Base-by-base conservation (phyloP, 2,797 vertebrate species). In the Emydoidea blandingii region DNA sequence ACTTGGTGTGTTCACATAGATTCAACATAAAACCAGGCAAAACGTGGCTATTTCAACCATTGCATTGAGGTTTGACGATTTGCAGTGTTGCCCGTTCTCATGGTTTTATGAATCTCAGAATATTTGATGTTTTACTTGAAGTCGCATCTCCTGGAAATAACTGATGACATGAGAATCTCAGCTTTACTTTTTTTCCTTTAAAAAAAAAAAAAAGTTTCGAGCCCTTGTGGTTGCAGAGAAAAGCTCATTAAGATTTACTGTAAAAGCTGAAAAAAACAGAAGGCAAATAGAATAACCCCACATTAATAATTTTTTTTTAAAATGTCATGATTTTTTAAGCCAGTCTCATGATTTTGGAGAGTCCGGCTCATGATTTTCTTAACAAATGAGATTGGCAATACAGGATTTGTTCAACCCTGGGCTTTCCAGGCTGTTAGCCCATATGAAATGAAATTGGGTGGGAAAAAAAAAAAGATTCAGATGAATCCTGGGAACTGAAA, bases 391-490 rank as follows among this genome's bases (percentile, higher is more conserved):
- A 18, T 47, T 0, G 0, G 31, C 82, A 92, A 90, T 47, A 50
- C 53, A 3, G 37, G 34, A 31, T 57, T 41, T 92, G 89, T 92
- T 86, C 91, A 86, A 6, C 21, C 19, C 50, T 90, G 50, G 83
- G 86, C 19, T 21, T 90, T 57, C 8, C 31, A 57, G 27, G 19
- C 79, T 88, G 18, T 52, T 62, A 3, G 4, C 81, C 25, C 0
- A 7, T 65, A 49, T 85, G 81, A 93, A 52, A 37, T 37, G 41
- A 68, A 81, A 57, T 31, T 59, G 57, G 29, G 12, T 59, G 57
- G 57, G 44, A 3, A 47, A 79, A 89, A 90, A 76, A 88, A 83
- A 81, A 41, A 41, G n/a, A 87, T 10, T 8, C 53, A 53, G n/a
- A 59, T 34, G 27, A 47, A 59, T 59, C 27, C 11, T 59, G 57